Conservation (phyloP, 2,888 invertebrate species). For the Clunio marinus region DNA sequence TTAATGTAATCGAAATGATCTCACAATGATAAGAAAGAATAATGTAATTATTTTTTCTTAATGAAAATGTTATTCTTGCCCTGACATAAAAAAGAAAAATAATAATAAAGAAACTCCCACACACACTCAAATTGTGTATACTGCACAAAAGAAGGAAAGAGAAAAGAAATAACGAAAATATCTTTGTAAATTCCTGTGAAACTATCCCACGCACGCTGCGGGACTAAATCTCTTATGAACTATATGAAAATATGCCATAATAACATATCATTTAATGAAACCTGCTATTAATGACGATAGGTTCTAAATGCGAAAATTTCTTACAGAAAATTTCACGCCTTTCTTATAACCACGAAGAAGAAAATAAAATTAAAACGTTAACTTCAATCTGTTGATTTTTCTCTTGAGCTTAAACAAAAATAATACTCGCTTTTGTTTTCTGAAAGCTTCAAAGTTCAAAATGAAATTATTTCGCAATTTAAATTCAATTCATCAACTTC, state of each 20-base stretch:
- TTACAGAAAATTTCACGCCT: background rate
- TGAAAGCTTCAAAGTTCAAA: too few relatives aligned
- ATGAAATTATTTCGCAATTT: background rate
- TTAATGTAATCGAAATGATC: too few relatives aligned
- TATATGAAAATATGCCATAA: background rate
- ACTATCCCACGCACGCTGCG: too few relatives aligned
- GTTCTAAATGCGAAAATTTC: background rate
- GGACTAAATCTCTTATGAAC: constrained; percentile 2
- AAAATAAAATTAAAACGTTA: background rate
- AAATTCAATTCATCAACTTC: background rate
- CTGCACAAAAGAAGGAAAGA: too few relatives aligned
- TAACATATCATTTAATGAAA: background rate
- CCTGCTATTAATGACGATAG: background rate
- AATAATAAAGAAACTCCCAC: too few relatives aligned
- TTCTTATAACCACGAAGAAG: background rate
- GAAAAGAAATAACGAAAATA: background rate
- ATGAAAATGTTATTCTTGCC: too few relatives aligned
- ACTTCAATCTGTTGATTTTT: background rate
- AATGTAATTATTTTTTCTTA: too few relatives aligned
- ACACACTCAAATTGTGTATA: too few relatives aligned
- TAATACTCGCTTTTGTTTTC: too few relatives aligned
- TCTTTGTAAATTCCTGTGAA: background rate
- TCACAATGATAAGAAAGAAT: background rate
- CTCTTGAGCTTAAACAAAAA: too few relatives aligned
- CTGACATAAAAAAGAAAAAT: too few relatives aligned